Percentiles rank a stretch among this genome's conserved stretches.
Evolutionary conservation across 2,888 invertebrate species (phyloP).

Genomic region (Cantharis rufa): DNA sequence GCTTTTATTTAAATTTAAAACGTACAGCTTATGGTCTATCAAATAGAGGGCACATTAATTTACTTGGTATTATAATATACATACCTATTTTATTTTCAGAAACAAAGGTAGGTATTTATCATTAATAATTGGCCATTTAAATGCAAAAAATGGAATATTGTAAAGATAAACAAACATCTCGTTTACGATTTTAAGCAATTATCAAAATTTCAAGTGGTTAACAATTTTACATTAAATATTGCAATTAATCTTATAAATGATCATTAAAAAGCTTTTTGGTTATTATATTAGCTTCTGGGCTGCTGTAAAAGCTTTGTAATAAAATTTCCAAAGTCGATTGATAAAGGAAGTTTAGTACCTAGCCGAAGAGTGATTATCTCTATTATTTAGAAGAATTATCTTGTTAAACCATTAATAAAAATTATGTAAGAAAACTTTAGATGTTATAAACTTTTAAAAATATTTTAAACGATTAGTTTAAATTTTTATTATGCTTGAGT

Average conservation of each 20-base stretch:
- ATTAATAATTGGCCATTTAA: neutral
- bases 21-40: too few relatives aligned
- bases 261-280: neutral
- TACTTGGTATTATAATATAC: too few relatives aligned
- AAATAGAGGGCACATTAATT: too few relatives aligned
- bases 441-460: neutral
- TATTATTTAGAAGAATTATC: neutral
- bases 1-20: too few relatives aligned
- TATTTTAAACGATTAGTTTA: neutral
- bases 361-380: neutral
- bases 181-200: neutral
- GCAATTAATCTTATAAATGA: neutral
- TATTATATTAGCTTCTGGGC: neutral
- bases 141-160: neutral
- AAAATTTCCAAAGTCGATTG: neutral
- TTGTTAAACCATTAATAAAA: neutral
- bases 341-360: neutral
- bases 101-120: too few relatives aligned
- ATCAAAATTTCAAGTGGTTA: neutral
- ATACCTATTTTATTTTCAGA: too few relatives aligned
- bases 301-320: neutral
- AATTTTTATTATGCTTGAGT: neutral
- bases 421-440: neutral
- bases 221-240: neutral
- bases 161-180: neutral